Evolutionary conservation across 2,888 invertebrate species (phyloP).

Genomic region (Taphrorychus bicolor): DNA sequence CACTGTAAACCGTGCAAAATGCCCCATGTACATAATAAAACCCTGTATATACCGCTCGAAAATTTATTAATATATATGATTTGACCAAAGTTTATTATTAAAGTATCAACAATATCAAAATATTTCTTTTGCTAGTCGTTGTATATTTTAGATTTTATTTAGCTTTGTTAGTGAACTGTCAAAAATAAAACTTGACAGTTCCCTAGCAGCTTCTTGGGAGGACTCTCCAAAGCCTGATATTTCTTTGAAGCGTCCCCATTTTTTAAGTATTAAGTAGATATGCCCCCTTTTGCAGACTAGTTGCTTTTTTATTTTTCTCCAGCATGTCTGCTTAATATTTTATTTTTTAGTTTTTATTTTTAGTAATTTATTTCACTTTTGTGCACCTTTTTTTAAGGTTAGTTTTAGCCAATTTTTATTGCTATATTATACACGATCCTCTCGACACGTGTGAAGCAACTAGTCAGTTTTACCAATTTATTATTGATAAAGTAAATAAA

Average conservation of each 20-base stretch:
- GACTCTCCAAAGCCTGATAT: not conserved
- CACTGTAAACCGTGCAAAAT: conserved; percentile 59
- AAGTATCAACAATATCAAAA: conserved; percentile 53
- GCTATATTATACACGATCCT: conserved; percentile 53
- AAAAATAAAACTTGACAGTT: not conserved
- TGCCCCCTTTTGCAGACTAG: conserved; percentile 50
- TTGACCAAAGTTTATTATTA: conserved; percentile 38
- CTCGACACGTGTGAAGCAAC: conserved; percentile 61
- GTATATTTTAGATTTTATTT: not conserved
- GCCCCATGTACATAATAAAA: conserved; percentile 38
- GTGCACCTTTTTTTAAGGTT: conserved; percentile 43
- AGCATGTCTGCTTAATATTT: conserved; percentile 48
- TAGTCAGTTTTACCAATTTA: conserved; percentile 56
- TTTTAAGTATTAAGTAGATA: conserved; percentile 57
- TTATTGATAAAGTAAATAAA: conserved; percentile 49
- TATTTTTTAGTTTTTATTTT: conserved; percentile 44
- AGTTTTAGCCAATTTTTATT: conserved; percentile 3
- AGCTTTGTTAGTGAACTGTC: not conserved
- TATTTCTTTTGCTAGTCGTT: conserved; percentile 58
- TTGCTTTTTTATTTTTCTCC: conserved; percentile 45
- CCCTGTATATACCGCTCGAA: conserved; percentile 31
- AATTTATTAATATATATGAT: conserved; percentile 28
- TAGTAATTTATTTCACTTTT: conserved; percentile 52
- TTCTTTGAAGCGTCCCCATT: not conserved
- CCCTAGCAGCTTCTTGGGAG: not conserved